Conservation (phyloP, 2,113 vertebrate species). For the Hyaena hyaena region DNA sequence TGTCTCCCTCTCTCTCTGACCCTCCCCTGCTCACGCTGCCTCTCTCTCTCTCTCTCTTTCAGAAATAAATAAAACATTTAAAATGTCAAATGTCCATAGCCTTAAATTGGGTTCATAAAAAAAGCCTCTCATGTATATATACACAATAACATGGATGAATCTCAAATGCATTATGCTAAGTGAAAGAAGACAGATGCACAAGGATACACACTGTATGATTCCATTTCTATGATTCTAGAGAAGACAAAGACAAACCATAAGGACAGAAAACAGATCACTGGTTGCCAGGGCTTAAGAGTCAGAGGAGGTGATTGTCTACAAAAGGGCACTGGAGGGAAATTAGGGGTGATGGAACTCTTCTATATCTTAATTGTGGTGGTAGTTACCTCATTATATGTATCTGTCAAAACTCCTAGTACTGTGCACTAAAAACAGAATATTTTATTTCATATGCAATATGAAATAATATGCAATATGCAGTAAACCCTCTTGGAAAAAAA, state of each 20-base stretch:
- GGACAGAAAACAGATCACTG: background rate
- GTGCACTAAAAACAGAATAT: background rate
- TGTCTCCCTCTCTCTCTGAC: too few species aligned
- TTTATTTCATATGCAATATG: background rate
- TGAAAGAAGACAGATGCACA: background rate
- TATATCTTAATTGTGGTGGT: background rate
- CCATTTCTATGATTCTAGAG: background rate
- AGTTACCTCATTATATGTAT: background rate
- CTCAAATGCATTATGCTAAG: background rate
- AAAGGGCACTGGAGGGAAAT: background rate
- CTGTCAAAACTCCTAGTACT: constrained; percentile 32
- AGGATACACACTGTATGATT: background rate
- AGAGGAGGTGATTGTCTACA: background rate
- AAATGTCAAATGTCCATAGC: constrained; percentile 8
- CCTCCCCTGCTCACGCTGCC: too few species aligned
- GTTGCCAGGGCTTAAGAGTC: background rate
- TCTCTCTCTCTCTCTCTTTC: too few species aligned
- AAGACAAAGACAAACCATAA: background rate
- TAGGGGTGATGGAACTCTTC: background rate
- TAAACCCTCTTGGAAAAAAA: background rate
- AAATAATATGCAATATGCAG: background rate
- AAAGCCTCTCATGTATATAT: background rate
- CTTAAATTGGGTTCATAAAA: background rate
- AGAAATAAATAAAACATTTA: too few species aligned
- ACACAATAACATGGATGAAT: background rate